Percentiles rank a stretch among this genome's conserved stretches.
These are phyloP conservation scores for Alsophila aescularia DNA, from an alignment of 2,888 invertebrate genomes.

Conservation along the genomic window DNA sequence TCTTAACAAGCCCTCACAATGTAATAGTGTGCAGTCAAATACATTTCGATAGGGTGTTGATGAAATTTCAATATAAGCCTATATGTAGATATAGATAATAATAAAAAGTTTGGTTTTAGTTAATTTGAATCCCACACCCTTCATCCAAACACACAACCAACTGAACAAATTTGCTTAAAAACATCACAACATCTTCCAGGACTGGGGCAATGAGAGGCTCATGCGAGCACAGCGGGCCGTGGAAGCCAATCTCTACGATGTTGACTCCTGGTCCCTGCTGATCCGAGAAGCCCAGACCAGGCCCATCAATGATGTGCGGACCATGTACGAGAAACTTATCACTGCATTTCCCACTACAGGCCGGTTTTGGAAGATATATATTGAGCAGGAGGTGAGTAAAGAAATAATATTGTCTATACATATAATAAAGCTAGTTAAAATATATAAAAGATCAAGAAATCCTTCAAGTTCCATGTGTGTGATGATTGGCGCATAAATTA, in stretches of 20 bases:
- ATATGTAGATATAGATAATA: too few relatives aligned
- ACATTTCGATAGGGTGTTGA: too few relatives aligned
- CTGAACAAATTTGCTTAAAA: neutral
- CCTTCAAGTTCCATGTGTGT: too few relatives aligned
- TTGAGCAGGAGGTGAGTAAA: slow-evolving; percentile 94
- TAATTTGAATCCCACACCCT: too few relatives aligned
- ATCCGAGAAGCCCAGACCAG: slow-evolving; percentile 96
- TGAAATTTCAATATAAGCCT: too few relatives aligned
- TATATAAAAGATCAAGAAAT: too few relatives aligned
- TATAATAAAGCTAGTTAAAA: too few relatives aligned
- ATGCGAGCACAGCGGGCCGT: slow-evolving; percentile 93
- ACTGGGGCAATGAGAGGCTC: slow-evolving; percentile 95
- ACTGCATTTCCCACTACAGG: slow-evolving; percentile 98
- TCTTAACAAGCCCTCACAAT: too few relatives aligned
- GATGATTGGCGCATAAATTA: too few relatives aligned
- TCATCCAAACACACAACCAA: too few relatives aligned
- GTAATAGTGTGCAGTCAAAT: too few relatives aligned
- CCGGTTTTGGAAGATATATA: slow-evolving; percentile 99
- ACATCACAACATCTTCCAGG: slow-evolving; percentile 79
- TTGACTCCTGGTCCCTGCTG: slow-evolving; percentile 99
- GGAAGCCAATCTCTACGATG: slow-evolving; percentile 95
- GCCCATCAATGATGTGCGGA: slow-evolving; percentile 94
- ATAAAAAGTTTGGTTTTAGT: too few relatives aligned
- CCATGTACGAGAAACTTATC: slow-evolving; percentile 97
- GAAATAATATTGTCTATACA: neutral